Percentiles rank a stretch among this genome's conserved stretches.
These are phyloP conservation scores for Caenorhabditis imperialis DNA, from an alignment of 2,888 invertebrate genomes.

Conservation along the genomic window DNA sequence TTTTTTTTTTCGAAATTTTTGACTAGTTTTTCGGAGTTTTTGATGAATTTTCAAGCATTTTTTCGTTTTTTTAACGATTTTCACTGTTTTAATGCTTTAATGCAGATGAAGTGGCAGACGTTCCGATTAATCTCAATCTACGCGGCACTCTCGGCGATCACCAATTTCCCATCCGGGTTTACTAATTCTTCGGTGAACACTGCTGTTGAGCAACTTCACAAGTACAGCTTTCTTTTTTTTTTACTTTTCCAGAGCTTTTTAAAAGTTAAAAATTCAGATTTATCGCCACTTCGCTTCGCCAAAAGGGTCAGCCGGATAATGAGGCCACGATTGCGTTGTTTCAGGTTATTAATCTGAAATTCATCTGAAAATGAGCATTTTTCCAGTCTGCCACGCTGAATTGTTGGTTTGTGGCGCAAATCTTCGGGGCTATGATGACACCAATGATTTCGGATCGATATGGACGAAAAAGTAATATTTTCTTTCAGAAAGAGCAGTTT, in stretches of 20 bases:
- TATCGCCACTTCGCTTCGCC: slow-evolving; percentile 61
- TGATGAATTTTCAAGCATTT: background rate
- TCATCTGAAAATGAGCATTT: background rate
- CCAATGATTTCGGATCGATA: slow-evolving; percentile 71
- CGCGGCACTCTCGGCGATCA: slow-evolving; percentile 68
- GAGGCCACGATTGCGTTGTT: slow-evolving; percentile 58
- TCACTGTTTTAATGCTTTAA: no score
- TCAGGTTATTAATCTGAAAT: slow-evolving; percentile 22
- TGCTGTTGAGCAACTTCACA: slow-evolving; percentile 68
- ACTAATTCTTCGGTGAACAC: slow-evolving; percentile 75
- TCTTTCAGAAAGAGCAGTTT: no score
- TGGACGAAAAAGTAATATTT: slow-evolving; percentile 71
- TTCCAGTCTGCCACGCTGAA: slow-evolving; percentile 67
- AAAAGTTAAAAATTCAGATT: slow-evolving; percentile 47
- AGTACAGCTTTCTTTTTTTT: slow-evolving; percentile 10
- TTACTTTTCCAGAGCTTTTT: background rate
- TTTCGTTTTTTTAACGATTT: background rate
- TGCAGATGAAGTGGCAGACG: slow-evolving; percentile 52
- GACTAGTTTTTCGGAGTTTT: slow-evolving; percentile 4
- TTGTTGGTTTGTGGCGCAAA: slow-evolving; percentile 73
- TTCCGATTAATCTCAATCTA: slow-evolving; percentile 65
- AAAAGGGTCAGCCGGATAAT: slow-evolving; percentile 57
- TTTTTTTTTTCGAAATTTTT: no score
- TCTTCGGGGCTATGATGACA: slow-evolving; percentile 73
- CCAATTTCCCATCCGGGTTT: slow-evolving; percentile 75